phyloP scores from a whole-genome alignment of 2,113 vertebrate genomes.

The Emydocephalus ijimae region DNA sequence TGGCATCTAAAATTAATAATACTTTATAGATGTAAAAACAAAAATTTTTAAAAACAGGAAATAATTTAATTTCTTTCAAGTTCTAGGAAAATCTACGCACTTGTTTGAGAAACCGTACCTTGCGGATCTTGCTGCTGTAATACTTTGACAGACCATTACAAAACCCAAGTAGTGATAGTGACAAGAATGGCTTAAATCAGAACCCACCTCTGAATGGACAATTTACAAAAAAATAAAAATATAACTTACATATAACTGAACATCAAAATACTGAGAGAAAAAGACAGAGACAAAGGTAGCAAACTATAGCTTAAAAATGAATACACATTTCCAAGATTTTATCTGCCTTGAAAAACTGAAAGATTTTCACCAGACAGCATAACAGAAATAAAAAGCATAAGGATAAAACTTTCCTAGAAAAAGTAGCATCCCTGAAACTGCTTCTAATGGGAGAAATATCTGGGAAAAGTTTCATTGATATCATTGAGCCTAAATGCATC shows the following conservation, averaged over 20 bases:
- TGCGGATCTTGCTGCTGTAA: not conserved
- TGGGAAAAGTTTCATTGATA: not conserved
- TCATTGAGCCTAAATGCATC: not conserved
- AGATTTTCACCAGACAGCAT: not conserved
- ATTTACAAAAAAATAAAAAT: not conserved
- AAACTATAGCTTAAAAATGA: not conserved
- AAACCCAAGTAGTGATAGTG: not conserved
- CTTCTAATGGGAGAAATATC: not conserved
- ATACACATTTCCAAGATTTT: not conserved
- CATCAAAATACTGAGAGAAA: not conserved
- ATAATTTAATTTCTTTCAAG: constrained; percentile 65
- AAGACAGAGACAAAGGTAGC: not conserved
- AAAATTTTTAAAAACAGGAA: constrained; percentile 47
- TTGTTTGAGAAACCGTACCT: constrained; percentile 36
- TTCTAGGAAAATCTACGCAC: constrained; percentile 44
- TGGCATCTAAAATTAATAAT: constrained; percentile 71
- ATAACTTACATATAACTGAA: not conserved
- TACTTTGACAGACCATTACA: not conserved
- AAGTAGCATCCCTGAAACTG: not conserved
- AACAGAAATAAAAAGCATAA: not conserved
- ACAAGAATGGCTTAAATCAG: not conserved
- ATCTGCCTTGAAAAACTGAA: not conserved
- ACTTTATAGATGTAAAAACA: constrained; percentile 62
- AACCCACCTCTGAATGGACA: not conserved
- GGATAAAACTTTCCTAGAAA: not conserved